Evolutionary conservation across 2,888 invertebrate genomes (phyloP).

Genomic region (Periphyllus acericola): DNA sequence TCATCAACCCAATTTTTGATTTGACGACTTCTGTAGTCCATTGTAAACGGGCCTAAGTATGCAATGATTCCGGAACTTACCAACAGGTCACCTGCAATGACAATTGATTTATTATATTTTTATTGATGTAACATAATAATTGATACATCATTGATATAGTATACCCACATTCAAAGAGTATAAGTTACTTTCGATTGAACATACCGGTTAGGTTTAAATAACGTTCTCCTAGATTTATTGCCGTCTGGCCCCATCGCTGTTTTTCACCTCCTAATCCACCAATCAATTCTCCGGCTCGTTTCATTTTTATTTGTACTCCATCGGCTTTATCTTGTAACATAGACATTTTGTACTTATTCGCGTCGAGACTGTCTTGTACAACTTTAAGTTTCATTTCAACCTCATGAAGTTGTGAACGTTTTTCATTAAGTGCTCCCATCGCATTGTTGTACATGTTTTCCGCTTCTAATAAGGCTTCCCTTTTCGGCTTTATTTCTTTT

Average conservation of each 20-base stretch:
- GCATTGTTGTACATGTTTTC: slow-evolving; percentile 80
- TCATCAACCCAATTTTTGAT: slow-evolving; percentile 79
- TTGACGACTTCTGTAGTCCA: slow-evolving; percentile 76
- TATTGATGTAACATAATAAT: not conserved
- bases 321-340: slow-evolving; percentile 21
- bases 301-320: slow-evolving; percentile 78
- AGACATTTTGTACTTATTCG: slow-evolving; percentile 74
- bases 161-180: not conserved
- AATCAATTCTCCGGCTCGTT: slow-evolving; percentile 91
- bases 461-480: slow-evolving; percentile 86
- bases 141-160: too few species aligned
- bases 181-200: not conserved
- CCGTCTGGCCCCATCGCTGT: slow-evolving; percentile 81
- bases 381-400: slow-evolving; percentile 71
- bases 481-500: slow-evolving; percentile 92
- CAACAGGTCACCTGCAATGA: slow-evolving; percentile 86
- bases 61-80: slow-evolving; percentile 79
- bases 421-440: slow-evolving; percentile 74
- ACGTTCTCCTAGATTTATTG: slow-evolving; percentile 75
- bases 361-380: slow-evolving; percentile 79
- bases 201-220: slow-evolving; percentile 78
- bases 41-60: slow-evolving; percentile 89
- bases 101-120: slow-evolving; percentile 67
- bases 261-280: slow-evolving; percentile 92
- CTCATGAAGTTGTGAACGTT: slow-evolving; percentile 64